Conservation (phyloP, 2,888 invertebrate genomes). For the Geotrupes spiniger region DNA sequence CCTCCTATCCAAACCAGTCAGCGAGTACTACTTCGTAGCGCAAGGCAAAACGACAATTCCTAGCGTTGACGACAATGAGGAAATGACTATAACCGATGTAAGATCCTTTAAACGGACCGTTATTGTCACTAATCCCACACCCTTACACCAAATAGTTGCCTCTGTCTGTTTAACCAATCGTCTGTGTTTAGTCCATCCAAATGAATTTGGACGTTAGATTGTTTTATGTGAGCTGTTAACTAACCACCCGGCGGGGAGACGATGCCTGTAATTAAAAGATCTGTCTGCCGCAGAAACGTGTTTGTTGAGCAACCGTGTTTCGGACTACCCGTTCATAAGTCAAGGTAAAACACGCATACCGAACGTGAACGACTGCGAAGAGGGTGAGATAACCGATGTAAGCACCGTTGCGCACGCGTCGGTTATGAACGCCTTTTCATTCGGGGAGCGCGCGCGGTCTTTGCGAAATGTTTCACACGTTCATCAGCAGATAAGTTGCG, state of each 20-base stretch:
- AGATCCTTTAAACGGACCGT: conserved; percentile 47
- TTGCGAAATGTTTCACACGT: not conserved
- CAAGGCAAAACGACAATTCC: conserved; percentile 98
- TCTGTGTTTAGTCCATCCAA: too few relatives aligned
- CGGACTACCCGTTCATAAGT: conserved; percentile 91
- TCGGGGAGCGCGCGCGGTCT: conserved; percentile 17
- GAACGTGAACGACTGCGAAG: conserved; percentile 93
- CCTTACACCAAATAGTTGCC: not conserved
- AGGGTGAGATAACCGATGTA: conserved; percentile 85
- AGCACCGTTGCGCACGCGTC: conserved; percentile 53
- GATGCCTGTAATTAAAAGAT: conserved; percentile 2
- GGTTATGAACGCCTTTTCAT: conserved; percentile 3
- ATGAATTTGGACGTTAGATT: too few relatives aligned
- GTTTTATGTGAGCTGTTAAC: conserved; percentile 8
- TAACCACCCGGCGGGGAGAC: conserved; percentile 2
- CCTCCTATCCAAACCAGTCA: conserved; percentile 81
- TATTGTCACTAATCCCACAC: not conserved
- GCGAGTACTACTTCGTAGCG: conserved; percentile 91
- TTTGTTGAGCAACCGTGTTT: conserved; percentile 80
- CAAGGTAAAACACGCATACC: conserved; percentile 97
- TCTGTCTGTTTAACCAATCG: too few relatives aligned
- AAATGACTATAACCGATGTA: conserved; percentile 86
- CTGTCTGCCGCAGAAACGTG: conserved; percentile 63
- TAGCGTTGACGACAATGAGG: conserved; percentile 93
- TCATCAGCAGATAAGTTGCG: conserved; percentile 7